Conservation (phyloP, 2,888 invertebrate species). For the Apantesis nais region DNA sequence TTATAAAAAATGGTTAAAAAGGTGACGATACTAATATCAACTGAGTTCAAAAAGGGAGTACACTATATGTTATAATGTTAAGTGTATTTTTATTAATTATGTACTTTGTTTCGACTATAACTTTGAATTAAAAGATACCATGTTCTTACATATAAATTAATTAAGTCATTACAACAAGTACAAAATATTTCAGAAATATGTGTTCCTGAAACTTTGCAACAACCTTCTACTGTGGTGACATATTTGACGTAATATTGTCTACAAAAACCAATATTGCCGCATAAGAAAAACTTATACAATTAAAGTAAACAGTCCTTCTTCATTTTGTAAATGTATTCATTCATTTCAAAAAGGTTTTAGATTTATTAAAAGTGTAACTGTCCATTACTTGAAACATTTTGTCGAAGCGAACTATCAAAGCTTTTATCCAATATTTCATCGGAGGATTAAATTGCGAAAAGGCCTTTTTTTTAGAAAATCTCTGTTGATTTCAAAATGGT, state of each 20-base stretch:
- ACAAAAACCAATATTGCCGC: no score
- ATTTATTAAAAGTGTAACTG: neutral
- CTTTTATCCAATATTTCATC: neutral
- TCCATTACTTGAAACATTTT: neutral
- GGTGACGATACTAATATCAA: neutral
- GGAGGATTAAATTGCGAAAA: neutral
- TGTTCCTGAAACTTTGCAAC: neutral
- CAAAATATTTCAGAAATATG: neutral
- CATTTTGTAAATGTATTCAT: neutral
- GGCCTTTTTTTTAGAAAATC: neutral
- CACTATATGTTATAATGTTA: neutral
- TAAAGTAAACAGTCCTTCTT: neutral
- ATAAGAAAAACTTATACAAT: no score
- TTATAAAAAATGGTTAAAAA: neutral
- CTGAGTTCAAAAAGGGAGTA: neutral
- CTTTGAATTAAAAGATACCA: no score
- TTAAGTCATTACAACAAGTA: no score
- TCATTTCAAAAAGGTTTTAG: neutral
- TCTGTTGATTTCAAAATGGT: neutral
- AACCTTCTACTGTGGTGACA: neutral
- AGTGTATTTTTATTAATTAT: neutral
- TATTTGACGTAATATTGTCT: no score
- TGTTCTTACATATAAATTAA: no score
- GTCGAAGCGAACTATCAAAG: constrained; percentile 1
- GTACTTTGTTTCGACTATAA: neutral